phyloP scores from a whole-genome alignment of 2,113 vertebrate species.

The Pristiophorus japonicus region DNA sequence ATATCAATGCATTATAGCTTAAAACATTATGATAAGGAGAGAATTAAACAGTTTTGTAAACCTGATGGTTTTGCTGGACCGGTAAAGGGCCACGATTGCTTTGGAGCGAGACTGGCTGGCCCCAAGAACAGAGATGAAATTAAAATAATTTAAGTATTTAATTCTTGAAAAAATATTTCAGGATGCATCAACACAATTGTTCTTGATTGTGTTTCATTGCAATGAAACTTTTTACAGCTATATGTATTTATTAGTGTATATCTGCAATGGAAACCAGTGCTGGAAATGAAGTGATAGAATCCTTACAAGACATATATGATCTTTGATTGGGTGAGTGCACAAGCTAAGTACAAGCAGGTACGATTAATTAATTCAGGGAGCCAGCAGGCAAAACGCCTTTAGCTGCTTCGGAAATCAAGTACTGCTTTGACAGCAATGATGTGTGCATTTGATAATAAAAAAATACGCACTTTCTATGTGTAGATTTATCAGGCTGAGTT shows the following conservation, averaged over 20 bases:
- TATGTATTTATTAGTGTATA: not conserved
- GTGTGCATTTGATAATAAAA: not conserved
- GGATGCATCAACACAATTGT: not conserved
- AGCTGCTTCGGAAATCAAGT: conserved; percentile 21
- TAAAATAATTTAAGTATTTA: not conserved
- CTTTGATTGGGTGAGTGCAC: conserved; percentile 12
- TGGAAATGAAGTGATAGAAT: not conserved
- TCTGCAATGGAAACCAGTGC: not conserved
- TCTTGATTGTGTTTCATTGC: not conserved
- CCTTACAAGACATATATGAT: not conserved
- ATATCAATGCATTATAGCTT: not conserved
- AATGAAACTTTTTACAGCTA: not conserved
- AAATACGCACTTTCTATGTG: not conserved
- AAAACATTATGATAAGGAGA: not conserved
- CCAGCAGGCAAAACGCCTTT: conserved; percentile 8
- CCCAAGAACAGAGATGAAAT: not conserved
- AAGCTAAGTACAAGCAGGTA: conserved; percentile 29
- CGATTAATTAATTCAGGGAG: conserved; percentile 23
- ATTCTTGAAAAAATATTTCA: not conserved
- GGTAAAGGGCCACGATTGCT: not conserved
- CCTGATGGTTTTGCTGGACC: not conserved
- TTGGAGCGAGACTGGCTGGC: not conserved
- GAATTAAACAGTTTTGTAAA: not conserved
- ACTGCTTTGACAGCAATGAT: conserved; percentile 19
- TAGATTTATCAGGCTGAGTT: not conserved